Evolutionary conservation across 2,113 vertebrate species (phyloP).

Genomic region (Odontesthes bonariensis): DNA sequence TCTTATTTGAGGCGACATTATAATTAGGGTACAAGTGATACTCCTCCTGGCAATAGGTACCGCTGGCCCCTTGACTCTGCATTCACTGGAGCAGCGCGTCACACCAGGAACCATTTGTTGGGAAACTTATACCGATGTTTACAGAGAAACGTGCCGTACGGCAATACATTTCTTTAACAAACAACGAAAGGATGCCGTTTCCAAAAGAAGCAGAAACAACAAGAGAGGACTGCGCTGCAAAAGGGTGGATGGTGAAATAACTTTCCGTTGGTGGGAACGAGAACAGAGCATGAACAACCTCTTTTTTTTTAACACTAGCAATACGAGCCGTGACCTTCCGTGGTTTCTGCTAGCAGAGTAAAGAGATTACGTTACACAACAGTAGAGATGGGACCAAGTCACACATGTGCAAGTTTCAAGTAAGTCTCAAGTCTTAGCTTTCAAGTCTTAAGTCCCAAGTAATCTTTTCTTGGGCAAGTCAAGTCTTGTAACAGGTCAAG

Average conservation of each 20-base stretch:
- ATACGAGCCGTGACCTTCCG: too few relatives aligned
- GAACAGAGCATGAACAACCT: not conserved
- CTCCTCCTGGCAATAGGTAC: constrained; percentile 55
- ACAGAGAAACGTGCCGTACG: not conserved
- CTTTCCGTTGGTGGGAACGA: not conserved
- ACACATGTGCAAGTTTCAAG: too few relatives aligned
- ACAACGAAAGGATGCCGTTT: not conserved
- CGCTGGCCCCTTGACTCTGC: not conserved
- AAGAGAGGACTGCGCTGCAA: not conserved
- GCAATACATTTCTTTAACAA: too few relatives aligned
- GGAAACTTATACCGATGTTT: constrained; percentile 3
- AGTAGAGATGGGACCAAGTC: too few relatives aligned
- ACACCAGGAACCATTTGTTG: constrained; percentile 5
- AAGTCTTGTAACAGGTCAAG: too few relatives aligned
- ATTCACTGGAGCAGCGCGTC: constrained; percentile 4
- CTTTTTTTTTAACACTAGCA: too few relatives aligned
- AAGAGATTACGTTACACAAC: too few relatives aligned
- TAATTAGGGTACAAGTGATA: constrained; percentile 60
- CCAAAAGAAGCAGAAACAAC: not conserved
- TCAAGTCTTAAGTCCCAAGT: too few relatives aligned
- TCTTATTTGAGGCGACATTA: constrained; percentile 57
- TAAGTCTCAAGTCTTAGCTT: too few relatives aligned
- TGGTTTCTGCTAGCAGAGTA: too few relatives aligned
- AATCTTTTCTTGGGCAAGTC: too few relatives aligned
- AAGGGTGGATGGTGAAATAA: not conserved